phyloP scores from a whole-genome alignment of 2,113 vertebrate species.

The Pyxicephalus adspersus region DNA sequence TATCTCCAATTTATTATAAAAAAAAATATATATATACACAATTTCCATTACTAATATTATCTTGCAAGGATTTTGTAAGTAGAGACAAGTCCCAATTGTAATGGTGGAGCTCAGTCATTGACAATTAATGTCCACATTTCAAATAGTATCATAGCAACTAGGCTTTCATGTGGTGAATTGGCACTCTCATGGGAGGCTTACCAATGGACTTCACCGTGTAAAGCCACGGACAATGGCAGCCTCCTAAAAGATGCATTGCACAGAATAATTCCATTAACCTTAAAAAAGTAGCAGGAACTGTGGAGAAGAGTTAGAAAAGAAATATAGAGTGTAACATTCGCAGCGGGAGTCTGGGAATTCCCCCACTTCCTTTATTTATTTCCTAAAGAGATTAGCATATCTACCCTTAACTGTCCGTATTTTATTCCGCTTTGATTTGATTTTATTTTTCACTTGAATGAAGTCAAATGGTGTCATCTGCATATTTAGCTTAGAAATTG shows the following conservation, averaged over 20 bases:
- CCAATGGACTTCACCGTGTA: conserved; percentile 25
- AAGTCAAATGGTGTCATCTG: conserved; percentile 23
- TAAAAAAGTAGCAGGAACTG: conserved; percentile 46
- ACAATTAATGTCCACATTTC: conserved; percentile 52
- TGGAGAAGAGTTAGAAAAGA: conserved; percentile 25
- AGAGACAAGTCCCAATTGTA: conserved; percentile 15
- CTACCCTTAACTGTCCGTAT: not conserved
- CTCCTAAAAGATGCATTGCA: conserved; percentile 47
- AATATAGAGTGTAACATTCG: conserved; percentile 43
- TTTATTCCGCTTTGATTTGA: conserved; percentile 4
- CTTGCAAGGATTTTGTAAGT: not conserved
- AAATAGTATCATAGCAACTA: conserved; percentile 48
- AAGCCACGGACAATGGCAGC: conserved; percentile 48
- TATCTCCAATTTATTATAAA: no score
- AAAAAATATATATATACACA: no score
- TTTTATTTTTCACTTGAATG: conserved; percentile 27
- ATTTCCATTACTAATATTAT: not conserved
- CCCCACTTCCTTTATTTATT: conserved; percentile 24
- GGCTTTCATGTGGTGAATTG: conserved; percentile 45
- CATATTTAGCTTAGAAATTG: conserved; percentile 1
- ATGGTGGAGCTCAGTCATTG: conserved; percentile 37
- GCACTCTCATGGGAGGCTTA: conserved; percentile 39
- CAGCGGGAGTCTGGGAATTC: conserved; percentile 53
- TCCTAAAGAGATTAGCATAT: conserved; percentile 18
- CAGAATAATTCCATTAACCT: conserved; percentile 51